A percentile compares a stretch with the other conserved stretches of the same genome.
These are phyloP conservation scores for Agrypnia vestita DNA, from an alignment of 1,140 invertebrate species.

Conservation along the genomic window DNA sequence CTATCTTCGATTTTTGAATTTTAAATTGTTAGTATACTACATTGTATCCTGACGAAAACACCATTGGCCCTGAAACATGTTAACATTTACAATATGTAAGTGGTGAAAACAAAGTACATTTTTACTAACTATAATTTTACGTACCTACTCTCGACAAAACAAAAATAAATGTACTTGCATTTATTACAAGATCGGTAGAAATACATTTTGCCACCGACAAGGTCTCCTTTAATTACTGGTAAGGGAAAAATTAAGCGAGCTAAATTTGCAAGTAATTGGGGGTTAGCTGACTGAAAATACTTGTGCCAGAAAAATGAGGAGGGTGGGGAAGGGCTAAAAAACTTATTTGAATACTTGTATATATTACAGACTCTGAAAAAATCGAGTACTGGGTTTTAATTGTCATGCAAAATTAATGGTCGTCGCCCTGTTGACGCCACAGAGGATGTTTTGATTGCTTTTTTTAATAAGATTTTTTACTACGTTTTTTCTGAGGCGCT, in stretches of 20 bases:
- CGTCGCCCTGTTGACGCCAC: slow-evolving; percentile 49
- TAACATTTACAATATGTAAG: no score
- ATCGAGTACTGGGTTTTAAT: slow-evolving; percentile 56
- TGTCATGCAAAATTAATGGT: slow-evolving; percentile 62
- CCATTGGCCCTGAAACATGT: no score
- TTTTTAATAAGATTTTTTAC: slow-evolving; percentile 61
- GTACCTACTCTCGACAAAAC: no score
- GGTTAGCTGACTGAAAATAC: slow-evolving; percentile 25
- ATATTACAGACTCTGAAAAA: slow-evolving; percentile 53
- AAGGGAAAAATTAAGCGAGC: slow-evolving; percentile 4
- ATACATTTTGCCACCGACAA: not conserved
- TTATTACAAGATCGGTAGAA: not conserved
- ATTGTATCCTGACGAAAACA: no score
- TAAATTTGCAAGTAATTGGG: slow-evolving; percentile 35
- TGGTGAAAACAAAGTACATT: no score
- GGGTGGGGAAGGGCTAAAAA: slow-evolving; percentile 33
- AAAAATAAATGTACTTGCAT: no score
- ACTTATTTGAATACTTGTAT: slow-evolving; percentile 47
- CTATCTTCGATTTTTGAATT: no score
- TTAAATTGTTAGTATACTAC: no score
- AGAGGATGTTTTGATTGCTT: slow-evolving; percentile 61
- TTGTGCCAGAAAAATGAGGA: slow-evolving; percentile 16
- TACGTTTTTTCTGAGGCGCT: slow-evolving; percentile 34
- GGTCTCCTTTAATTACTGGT: slow-evolving; percentile 20
- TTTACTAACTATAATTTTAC: no score